Percentiles rank a stretch among this genome's conserved stretches.
These are phyloP conservation scores for Drosophila neotestacea DNA, from an alignment of 2,888 invertebrate genomes.

Conservation along the genomic window DNA sequence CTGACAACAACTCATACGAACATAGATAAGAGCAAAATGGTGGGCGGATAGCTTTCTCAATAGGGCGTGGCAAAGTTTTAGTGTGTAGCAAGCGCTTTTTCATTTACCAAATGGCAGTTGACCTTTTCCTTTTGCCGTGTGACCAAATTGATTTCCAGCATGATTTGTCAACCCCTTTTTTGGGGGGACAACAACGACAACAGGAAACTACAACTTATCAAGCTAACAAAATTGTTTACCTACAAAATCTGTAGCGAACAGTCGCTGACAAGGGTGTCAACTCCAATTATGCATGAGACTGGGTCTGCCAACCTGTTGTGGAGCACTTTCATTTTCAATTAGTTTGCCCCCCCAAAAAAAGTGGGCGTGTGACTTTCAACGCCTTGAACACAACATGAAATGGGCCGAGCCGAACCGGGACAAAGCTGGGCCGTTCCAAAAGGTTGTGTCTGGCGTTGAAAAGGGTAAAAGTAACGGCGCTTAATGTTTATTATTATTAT, in stretches of 20 bases:
- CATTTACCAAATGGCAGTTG: slow-evolving; percentile 74
- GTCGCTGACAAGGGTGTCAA: slow-evolving; percentile 77
- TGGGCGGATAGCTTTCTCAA: slow-evolving; percentile 26
- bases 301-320: slow-evolving; percentile 63
- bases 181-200: slow-evolving; percentile 6
- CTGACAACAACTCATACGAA: slow-evolving; percentile 23
- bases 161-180: slow-evolving; percentile 76
- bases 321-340: slow-evolving; percentile 78
- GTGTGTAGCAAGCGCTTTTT: slow-evolving; percentile 57
- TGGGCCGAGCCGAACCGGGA: slow-evolving; percentile 36
- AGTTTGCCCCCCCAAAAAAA: slow-evolving; percentile 54
- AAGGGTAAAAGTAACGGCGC: slow-evolving; percentile 65
- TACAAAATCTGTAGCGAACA: slow-evolving; percentile 61
- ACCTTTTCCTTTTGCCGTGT: slow-evolving; percentile 73
- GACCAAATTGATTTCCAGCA: slow-evolving; percentile 76
- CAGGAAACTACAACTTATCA: slow-evolving; percentile 60
- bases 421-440: neutral
- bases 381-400: slow-evolving; percentile 62
- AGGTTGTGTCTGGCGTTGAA: slow-evolving; percentile 55
- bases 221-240: slow-evolving; percentile 63
- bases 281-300: slow-evolving; percentile 70
- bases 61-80: slow-evolving; percentile 45
- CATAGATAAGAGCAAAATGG: slow-evolving; percentile 55
- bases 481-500: slow-evolving; percentile 78
- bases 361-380: slow-evolving; percentile 79